phyloP scores from a whole-genome alignment of 2,113 vertebrate genomes.

The Peucedramus taeniatus region DNA sequence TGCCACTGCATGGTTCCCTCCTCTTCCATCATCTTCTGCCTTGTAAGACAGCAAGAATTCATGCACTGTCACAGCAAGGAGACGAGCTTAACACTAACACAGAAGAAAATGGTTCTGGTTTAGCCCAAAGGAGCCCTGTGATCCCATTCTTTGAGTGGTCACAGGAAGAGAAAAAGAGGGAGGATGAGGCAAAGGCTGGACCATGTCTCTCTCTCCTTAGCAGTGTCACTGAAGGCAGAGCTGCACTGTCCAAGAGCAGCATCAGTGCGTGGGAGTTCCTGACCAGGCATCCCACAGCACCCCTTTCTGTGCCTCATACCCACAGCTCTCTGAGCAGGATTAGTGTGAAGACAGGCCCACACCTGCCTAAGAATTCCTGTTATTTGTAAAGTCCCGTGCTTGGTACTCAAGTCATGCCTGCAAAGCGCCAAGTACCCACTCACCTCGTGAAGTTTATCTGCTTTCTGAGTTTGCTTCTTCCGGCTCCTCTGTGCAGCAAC shows the following conservation, averaged over 20 bases:
- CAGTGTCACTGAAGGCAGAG: not conserved
- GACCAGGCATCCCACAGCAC: rapidly evolving
- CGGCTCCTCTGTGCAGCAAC: conserved; percentile 91
- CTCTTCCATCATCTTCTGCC: not conserved
- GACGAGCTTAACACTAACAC: not conserved
- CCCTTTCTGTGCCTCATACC: not conserved
- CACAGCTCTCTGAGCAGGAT: not conserved
- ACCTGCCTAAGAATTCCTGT: not conserved
- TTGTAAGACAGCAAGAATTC: not conserved
- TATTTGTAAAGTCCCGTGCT: rapidly evolving
- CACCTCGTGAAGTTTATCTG: conserved; percentile 91
- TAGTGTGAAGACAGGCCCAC: not conserved
- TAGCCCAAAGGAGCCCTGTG: not conserved
- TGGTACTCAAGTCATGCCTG: not conserved
- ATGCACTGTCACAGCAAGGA: rapidly evolving
- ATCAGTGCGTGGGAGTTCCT: not conserved
- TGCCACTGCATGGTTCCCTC: not conserved
- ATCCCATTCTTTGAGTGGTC: not conserved
- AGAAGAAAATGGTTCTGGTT: not conserved
- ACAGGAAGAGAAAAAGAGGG: not conserved
- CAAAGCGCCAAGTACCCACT: not conserved
- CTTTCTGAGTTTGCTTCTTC: conserved; percentile 91
- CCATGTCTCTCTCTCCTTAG: not conserved
- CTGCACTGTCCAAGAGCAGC: not conserved
- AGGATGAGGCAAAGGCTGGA: not conserved